A percentile compares a stretch with the other conserved stretches of the same genome.
phyloP scores from a whole-genome alignment of 2,797 vertebrate species.

The Hephaestus fuliginosus region DNA sequence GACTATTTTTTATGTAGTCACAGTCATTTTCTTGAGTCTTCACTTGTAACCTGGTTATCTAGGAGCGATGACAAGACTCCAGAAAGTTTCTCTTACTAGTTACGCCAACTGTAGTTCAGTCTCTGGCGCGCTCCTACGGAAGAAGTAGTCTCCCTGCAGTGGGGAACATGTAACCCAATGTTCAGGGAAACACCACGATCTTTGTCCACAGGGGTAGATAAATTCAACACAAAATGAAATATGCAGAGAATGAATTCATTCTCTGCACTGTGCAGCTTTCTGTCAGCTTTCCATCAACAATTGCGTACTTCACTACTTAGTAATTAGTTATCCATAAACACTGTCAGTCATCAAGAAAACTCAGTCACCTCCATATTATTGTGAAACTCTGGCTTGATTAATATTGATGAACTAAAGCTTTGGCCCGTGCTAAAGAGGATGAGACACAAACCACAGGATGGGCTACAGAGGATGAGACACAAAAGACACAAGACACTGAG shows the following conservation, averaged over 20 bases:
- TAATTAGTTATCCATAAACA: not conserved
- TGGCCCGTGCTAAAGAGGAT: not conserved
- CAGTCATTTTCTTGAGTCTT: not conserved
- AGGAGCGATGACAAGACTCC: no score
- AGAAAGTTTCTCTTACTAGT: not conserved
- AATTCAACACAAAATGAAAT: no score
- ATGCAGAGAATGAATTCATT: no score
- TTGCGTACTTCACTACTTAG: not conserved
- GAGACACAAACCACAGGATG: not conserved
- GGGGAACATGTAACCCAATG: no score
- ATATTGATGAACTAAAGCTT: not conserved
- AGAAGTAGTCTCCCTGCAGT: no score
- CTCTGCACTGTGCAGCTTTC: not conserved
- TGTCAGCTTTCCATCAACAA: not conserved
- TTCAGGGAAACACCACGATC: no score
- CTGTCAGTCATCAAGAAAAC: not conserved
- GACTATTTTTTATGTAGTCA: no score
- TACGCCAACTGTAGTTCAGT: no score
- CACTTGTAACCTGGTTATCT: not conserved
- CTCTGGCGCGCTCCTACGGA: no score
- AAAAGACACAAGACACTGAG: not conserved
- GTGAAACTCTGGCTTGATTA: not conserved
- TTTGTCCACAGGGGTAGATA: no score
- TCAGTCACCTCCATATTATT: not conserved
- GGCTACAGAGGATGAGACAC: constrained; percentile 1